Conservation (phyloP, 1,140 invertebrate species). For the Probaryconus sp. region DNA sequence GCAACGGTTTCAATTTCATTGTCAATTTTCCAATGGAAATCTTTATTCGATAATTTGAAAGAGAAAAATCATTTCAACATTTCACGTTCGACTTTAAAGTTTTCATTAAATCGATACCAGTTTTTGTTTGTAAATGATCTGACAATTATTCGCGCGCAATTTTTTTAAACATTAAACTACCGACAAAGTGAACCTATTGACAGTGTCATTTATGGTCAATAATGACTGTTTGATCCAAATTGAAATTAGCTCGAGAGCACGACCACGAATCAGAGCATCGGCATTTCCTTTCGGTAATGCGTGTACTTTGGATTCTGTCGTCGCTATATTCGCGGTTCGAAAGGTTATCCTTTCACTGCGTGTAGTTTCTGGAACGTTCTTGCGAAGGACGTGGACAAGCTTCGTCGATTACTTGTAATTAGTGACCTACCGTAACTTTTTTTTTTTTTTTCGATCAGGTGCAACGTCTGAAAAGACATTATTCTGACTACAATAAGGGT, state of each 20-base stretch:
- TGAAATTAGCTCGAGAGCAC: slow-evolving; percentile 30
- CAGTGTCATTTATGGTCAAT: slow-evolving; percentile 23
- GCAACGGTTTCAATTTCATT: no score
- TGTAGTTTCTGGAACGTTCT: slow-evolving; percentile 56
- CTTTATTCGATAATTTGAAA: no score
- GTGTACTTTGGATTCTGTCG: slow-evolving; percentile 52
- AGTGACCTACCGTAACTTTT: slow-evolving; percentile 23
- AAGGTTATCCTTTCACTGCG: slow-evolving; percentile 60
- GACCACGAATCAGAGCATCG: slow-evolving; percentile 51
- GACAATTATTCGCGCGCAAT: no score
- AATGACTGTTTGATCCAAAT: slow-evolving; percentile 15
- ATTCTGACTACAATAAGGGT: no score
- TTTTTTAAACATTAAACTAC: no score
- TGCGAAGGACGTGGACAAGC: slow-evolving; percentile 48
- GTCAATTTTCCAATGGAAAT: no score
- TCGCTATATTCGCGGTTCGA: slow-evolving; percentile 31
- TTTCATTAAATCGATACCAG: no score
- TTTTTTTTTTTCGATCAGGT: no score
- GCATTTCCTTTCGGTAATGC: slow-evolving; percentile 51
- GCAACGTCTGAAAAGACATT: no score
- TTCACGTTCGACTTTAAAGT: no score
- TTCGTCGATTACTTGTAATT: slow-evolving; percentile 38
- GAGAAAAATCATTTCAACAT: no score
- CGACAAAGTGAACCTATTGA: slow-evolving; percentile 28
- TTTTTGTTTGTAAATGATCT: no score